phyloP scores from a whole-genome alignment of 1,140 invertebrate species.

The Aphis gossypii region DNA sequence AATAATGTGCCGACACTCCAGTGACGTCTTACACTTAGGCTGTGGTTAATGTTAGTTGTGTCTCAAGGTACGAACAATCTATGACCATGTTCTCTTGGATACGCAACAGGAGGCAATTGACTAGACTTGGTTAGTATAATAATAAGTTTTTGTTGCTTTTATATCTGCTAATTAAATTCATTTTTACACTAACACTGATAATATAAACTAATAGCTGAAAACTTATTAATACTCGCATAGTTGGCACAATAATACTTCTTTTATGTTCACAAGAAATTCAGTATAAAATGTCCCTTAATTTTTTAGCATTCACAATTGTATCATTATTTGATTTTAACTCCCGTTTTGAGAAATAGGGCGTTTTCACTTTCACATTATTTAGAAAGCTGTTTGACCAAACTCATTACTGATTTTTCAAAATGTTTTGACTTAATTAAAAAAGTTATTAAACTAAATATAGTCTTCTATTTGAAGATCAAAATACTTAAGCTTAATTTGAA shows the following conservation, averaged over 20 bases:
- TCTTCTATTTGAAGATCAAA: neutral
- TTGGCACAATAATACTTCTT: neutral
- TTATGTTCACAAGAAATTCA: neutral
- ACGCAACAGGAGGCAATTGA: slow-evolving; percentile 31
- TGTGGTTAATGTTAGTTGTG: slow-evolving; percentile 13
- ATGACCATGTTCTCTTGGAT: slow-evolving; percentile 52
- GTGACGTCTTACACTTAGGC: neutral
- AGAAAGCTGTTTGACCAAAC: neutral
- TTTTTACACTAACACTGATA: slow-evolving; percentile 23
- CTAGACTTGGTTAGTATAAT: slow-evolving; percentile 48
- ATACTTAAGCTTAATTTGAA: neutral
- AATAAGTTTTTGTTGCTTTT: neutral
- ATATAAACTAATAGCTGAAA: neutral
- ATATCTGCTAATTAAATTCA: neutral
- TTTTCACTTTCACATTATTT: slow-evolving; percentile 22
- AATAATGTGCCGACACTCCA: neutral
- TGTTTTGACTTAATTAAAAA: neutral
- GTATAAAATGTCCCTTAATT: neutral
- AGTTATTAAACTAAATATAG: neutral
- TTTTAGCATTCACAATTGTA: neutral
- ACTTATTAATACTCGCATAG: neutral
- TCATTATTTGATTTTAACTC: neutral
- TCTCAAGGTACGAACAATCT: neutral
- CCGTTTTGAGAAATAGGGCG: neutral
- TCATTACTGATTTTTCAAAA: neutral